Evolutionary conservation across 2,888 invertebrate genomes (phyloP).

Genomic region (Micoletzkya japonica): DNA sequence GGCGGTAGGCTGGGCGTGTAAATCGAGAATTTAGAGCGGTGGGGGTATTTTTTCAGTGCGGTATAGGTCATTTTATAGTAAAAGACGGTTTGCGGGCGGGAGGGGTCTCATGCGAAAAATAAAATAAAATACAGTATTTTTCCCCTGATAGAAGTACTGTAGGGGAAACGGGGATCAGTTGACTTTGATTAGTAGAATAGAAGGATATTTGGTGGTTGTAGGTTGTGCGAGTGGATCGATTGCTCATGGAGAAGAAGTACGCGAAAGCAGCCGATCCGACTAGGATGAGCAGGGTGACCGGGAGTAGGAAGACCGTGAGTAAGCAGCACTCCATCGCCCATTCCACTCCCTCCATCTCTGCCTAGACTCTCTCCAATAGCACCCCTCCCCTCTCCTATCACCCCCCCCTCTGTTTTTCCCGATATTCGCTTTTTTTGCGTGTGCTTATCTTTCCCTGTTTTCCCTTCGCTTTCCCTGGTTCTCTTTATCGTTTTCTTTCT

Average conservation of each 20-base stretch:
- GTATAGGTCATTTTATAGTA: no score
- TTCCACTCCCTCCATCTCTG: neutral
- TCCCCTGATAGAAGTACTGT: no score
- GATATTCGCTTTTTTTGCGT: neutral
- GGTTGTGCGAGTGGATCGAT: conserved; percentile 51
- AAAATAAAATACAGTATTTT: no score
- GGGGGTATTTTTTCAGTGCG: no score
- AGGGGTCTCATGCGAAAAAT: no score
- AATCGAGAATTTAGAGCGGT: no score
- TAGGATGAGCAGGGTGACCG: conserved; percentile 31
- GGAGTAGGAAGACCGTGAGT: neutral
- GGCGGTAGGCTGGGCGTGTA: neutral
- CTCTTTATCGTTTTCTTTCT: neutral
- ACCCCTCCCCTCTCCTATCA: conserved; percentile 2
- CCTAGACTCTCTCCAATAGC: neutral
- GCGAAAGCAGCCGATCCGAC: conserved; percentile 61
- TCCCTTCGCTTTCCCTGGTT: neutral
- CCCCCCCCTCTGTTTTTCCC: neutral
- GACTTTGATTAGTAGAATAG: conserved; percentile 5
- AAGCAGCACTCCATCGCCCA: conserved; percentile 13
- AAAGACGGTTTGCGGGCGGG: neutral
- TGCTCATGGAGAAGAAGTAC: conserved; percentile 50
- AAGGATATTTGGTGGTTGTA: conserved; percentile 33
- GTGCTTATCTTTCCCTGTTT: neutral
- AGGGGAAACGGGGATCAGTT: no score